phyloP scores from a whole-genome alignment of 2,888 invertebrate species.

The Philereme vetulata region DNA sequence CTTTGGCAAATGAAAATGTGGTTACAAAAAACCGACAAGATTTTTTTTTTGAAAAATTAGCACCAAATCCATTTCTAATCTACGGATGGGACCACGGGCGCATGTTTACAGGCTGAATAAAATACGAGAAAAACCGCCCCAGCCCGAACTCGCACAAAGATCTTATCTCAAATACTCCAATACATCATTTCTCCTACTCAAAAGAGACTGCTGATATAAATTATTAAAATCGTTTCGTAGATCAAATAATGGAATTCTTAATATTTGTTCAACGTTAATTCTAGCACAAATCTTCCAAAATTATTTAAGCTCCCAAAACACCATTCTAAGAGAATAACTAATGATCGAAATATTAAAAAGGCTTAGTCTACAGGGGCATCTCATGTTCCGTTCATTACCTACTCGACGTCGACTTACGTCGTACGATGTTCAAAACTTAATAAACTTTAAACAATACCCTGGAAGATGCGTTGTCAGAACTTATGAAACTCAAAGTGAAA shows the following conservation, averaged over 20 bases:
- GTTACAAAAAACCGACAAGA: too few relatives aligned
- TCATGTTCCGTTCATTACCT: conserved; percentile 62
- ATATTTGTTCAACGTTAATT: conserved; percentile 37
- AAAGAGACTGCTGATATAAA: conserved; percentile 38
- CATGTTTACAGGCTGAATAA: conserved; percentile 21
- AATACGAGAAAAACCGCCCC: conserved; percentile 17
- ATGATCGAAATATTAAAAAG: conserved; percentile 48
- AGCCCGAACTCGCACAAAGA: conserved; percentile 12
- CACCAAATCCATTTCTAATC: conserved; percentile 21
- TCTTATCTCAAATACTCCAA: conserved; percentile 25
- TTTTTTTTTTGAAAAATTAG: background rate
- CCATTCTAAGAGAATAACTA: conserved; percentile 41
- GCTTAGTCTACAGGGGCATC: conserved; percentile 44
- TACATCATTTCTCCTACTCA: conserved; percentile 29
- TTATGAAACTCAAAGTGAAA: conserved; percentile 69
- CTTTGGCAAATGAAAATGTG: too few relatives aligned
- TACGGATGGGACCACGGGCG: conserved; percentile 15
- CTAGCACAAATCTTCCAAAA: conserved; percentile 37
- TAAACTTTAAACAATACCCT: conserved; percentile 79
- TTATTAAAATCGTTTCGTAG: conserved; percentile 36
- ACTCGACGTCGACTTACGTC: conserved; percentile 70
- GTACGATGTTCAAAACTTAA: conserved; percentile 75
- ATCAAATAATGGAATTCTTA: conserved; percentile 40
- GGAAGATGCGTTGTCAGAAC: conserved; percentile 79
- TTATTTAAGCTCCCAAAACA: conserved; percentile 38